A percentile compares a stretch with the other conserved stretches of the same genome.
These are phyloP conservation scores for Pyrrhia umbra DNA, from an alignment of 2,888 invertebrate species.

Conservation along the genomic window DNA sequence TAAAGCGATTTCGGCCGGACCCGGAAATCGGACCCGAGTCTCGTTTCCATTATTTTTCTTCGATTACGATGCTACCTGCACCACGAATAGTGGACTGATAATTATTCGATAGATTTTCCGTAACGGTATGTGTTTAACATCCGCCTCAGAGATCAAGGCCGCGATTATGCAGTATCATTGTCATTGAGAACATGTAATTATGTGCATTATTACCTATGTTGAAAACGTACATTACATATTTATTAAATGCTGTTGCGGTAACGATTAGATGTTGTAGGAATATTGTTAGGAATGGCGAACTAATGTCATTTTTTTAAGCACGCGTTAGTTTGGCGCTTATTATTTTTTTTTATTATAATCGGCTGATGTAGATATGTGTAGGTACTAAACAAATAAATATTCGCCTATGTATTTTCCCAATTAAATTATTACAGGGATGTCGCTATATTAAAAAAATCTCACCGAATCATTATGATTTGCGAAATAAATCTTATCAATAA, in stretches of 20 bases:
- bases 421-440: conserved; percentile 19
- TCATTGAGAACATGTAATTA: conserved; percentile 45
- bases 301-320: no score
- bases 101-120: conserved; percentile 23
- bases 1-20: no score
- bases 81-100: conserved; percentile 21
- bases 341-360: no score
- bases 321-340: no score
- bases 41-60: no score
- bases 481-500: neutral
- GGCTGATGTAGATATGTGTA: no score
- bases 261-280: neutral
- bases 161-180: conserved; percentile 33
- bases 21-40: no score
- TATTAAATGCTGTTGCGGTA: conserved; percentile 23
- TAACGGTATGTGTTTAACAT: conserved; percentile 24
- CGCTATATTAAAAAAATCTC: neutral
- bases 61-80: neutral
- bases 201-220: conserved; percentile 47
- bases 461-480: neutral
- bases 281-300: no score
- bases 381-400: no score
- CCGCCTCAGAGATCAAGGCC: conserved; percentile 50
- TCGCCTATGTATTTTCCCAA: neutral
- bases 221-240: conserved; percentile 38